Conservation (phyloP, 1,140 invertebrate species). For the Caenorhabditis inopinata region DNA sequence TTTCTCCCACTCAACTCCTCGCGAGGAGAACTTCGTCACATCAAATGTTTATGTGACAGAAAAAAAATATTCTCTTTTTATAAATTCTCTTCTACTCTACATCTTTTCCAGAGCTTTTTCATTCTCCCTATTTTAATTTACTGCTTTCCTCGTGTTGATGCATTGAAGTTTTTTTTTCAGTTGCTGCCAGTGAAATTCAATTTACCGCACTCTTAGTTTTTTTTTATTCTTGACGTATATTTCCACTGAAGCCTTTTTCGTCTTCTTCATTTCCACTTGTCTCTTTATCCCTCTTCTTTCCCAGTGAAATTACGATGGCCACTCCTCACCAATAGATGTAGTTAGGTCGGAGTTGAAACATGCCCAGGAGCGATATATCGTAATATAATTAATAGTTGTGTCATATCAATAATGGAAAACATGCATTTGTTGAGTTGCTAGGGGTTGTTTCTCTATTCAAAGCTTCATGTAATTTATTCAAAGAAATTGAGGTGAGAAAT, state of each 20-base stretch:
- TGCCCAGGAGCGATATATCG: too few relatives aligned
- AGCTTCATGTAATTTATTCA: too few relatives aligned
- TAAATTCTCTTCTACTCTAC: slow-evolving; percentile 24
- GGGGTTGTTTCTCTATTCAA: too few relatives aligned
- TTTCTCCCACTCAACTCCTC: background rate
- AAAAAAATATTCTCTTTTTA: too few relatives aligned
- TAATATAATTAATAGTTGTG: too few relatives aligned
- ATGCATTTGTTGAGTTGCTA: too few relatives aligned
- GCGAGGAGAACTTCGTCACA: slow-evolving; percentile 18
- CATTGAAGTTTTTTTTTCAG: slow-evolving; percentile 23
- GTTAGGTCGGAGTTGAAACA: too few relatives aligned
- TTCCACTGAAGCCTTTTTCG: background rate
- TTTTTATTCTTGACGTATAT: background rate
- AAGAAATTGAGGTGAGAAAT: too few relatives aligned
- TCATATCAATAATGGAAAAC: too few relatives aligned
- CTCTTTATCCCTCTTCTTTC: too few relatives aligned
- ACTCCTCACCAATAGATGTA: too few relatives aligned
- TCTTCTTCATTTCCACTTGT: background rate
- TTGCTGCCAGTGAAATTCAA: slow-evolving; percentile 12
- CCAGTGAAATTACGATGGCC: too few relatives aligned
- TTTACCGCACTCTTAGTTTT: slow-evolving; percentile 19
- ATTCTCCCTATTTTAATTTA: slow-evolving; percentile 19
- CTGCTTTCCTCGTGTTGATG: slow-evolving; percentile 5
- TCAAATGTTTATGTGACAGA: slow-evolving; percentile 34
- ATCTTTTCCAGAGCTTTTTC: slow-evolving; percentile 19